phyloP scores from a whole-genome alignment of 2,888 invertebrate genomes.

The Xanthia togata region DNA sequence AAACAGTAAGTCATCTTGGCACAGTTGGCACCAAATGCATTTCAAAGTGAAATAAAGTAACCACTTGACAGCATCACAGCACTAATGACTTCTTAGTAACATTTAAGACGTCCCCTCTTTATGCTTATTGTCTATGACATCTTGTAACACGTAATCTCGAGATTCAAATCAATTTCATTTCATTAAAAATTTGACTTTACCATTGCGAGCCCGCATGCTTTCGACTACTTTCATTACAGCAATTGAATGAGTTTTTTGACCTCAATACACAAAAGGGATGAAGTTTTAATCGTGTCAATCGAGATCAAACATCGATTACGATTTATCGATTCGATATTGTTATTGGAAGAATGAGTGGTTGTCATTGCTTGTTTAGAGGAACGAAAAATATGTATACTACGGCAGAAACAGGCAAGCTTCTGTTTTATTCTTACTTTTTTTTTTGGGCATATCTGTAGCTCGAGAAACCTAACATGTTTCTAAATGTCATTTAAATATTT shows the following conservation, averaged over 20 bases:
- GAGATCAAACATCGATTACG: conserved; percentile 73
- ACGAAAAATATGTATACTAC: not conserved
- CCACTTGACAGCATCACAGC: conserved; percentile 28
- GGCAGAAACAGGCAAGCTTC: too few relatives aligned
- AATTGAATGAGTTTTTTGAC: conserved; percentile 84
- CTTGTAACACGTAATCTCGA: conserved; percentile 57
- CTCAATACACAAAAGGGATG: conserved; percentile 76
- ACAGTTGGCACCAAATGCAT: conserved; percentile 18
- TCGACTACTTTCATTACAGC: conserved; percentile 81
- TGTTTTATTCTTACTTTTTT: not conserved
- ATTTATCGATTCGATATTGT: conserved; percentile 70
- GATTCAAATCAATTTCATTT: conserved; percentile 71
- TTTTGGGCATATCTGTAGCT: not conserved
- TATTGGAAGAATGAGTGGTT: conserved; percentile 47
- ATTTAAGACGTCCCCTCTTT: conserved; percentile 41
- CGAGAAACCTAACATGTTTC: too few relatives aligned
- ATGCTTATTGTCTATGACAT: conserved; percentile 61
- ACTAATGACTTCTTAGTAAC: conserved; percentile 44
- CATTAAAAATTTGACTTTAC: conserved; percentile 68
- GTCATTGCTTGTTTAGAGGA: conserved; percentile 12
- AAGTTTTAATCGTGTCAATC: conserved; percentile 79
- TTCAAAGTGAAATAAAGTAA: conserved; percentile 22
- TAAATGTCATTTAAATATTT: not conserved
- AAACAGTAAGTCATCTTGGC: not conserved
- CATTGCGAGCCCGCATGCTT: conserved; percentile 81